Conservation (phyloP, 2,888 invertebrate species). For the Lypha dubia region DNA sequence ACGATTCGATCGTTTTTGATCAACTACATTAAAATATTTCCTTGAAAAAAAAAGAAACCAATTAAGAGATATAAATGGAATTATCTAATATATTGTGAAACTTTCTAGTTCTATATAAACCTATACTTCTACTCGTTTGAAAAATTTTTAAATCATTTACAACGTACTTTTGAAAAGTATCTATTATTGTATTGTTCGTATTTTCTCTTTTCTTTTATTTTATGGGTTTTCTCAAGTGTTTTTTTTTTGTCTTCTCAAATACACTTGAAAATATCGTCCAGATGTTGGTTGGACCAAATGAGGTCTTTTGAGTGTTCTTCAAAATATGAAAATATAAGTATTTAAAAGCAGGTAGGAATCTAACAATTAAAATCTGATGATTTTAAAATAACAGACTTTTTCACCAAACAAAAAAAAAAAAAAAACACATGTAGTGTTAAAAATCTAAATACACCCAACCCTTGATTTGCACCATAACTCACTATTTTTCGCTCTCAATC, state of each 20-base stretch:
- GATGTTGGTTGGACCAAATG: not conserved
- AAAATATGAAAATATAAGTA: not conserved
- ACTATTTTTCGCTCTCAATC: not conserved
- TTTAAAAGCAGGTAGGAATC: not conserved
- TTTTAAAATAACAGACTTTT: not conserved
- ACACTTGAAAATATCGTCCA: not conserved
- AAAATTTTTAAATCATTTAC: not conserved
- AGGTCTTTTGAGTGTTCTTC: not conserved
- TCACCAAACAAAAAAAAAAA: not conserved
- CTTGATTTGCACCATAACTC: not conserved
- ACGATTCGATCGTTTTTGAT: no score
- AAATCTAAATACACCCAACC: not conserved
- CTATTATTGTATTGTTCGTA: not conserved
- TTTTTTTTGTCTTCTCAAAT: not conserved
- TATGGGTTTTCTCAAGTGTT: constrained; percentile 2
- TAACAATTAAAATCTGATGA: not conserved
- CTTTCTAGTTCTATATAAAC: no score
- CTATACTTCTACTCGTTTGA: no score
- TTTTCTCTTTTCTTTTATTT: not conserved
- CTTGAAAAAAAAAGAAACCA: no score
- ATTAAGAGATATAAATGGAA: no score
- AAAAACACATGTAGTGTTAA: not conserved
- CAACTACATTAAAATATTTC: no score
- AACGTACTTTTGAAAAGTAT: not conserved
- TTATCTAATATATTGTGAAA: no score